Evolutionary conservation across 2,888 invertebrate species (phyloP), one percentile per base, ranked within the genome.

Genomic region (Rhyacophila evoluta): DNA sequence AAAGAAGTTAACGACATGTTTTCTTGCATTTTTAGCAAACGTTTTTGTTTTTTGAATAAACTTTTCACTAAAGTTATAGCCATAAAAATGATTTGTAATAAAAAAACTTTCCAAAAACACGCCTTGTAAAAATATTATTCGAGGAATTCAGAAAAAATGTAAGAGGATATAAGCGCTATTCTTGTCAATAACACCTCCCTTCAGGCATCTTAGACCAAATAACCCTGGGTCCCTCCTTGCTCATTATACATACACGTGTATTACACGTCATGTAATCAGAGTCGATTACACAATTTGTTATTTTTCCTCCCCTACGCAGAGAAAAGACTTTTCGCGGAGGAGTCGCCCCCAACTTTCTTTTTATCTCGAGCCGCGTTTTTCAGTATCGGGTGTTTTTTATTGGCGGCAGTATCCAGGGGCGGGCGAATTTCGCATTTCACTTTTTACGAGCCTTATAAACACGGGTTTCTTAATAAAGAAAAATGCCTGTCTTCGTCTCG

Each of bases 241-340:
- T 78, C 81, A 81, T 81, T 81, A 81, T 76, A 80, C 78, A 77
- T 78, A 80, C 81, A 78, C 81, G 81, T 79, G 80, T 80, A 79
- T 68, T 79, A 72, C 79, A 78, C 79, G 78, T 78, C 79, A 28
- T 79, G 81, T 81, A 81, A 81, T 81, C 81, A 78, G 79, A 78
- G 80, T 80, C 81, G 80, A 81, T 81, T 81, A 81, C 81, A 77
- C 81, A 78, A 81, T 81, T 81, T 81, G 81, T 81, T 81, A 79
- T 81, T 80, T 55, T 77, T 71, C 68, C 55, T 68, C 73, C 73
- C 72, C 74, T 73, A 74, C 33, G 37, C 75, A 68, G 38, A 27
- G 70, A 68, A 68, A 36, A n/a, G 75, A 39, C 72, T 72, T 72
- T 38, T 29, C 15, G 27, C 68, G 28, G 29, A 27, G 28, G 36